Percentiles rank a stretch among this genome's conserved stretches.
phyloP scores from a whole-genome alignment of 2,888 invertebrate genomes.

The Podotricha telesiphe region DNA sequence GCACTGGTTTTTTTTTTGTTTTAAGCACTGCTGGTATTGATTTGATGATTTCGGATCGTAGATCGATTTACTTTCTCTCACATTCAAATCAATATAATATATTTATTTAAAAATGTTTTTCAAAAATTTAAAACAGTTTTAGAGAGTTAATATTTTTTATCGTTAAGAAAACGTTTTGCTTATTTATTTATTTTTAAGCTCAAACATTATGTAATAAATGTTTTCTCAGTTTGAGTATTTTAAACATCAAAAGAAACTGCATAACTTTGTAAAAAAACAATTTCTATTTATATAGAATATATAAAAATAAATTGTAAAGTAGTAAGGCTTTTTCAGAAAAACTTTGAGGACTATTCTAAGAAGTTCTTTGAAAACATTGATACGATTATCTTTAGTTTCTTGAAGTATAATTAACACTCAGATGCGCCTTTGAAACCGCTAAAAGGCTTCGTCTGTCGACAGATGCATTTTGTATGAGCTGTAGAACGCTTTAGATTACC shows the following conservation, averaged over 20 bases:
- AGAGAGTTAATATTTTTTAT: neutral
- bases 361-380: slow-evolving; percentile 16
- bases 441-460: slow-evolving; percentile 50
- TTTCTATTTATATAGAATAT: neutral
- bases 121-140: neutral
- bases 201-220: neutral
- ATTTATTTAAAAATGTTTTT: neutral
- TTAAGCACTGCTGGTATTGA: too few species aligned
- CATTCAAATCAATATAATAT: too few species aligned
- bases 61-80: too few species aligned
- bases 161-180: neutral
- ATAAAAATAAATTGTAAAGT: neutral
- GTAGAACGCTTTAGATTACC: slow-evolving; percentile 73
- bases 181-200: neutral
- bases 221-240: slow-evolving; percentile 8
- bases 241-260: slow-evolving; percentile 10
- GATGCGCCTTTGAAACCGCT: slow-evolving; percentile 49
- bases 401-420: slow-evolving; percentile 45
- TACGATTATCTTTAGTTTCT: slow-evolving; percentile 24
- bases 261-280: slow-evolving; percentile 4
- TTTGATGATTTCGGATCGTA: too few species aligned
- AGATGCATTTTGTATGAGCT: slow-evolving; percentile 78
- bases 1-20: too few species aligned
- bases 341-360: neutral
- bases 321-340: neutral